A percentile compares a stretch with the other conserved stretches of the same genome.
Conservation (phyloP, 2,888 invertebrate genomes). For the Polymixis lichenea region DNA sequence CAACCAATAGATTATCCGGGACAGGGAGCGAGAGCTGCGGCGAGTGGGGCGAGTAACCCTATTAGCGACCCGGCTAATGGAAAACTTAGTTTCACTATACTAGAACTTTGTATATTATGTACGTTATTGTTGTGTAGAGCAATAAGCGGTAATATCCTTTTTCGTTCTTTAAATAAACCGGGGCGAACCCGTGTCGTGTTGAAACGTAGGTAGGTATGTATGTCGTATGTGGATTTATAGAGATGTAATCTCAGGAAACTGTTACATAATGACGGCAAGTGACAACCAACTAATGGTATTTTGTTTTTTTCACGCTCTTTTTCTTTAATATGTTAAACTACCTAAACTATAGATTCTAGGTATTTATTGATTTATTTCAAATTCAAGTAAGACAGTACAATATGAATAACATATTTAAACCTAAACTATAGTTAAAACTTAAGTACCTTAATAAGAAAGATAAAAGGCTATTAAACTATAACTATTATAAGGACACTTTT, state of each 20-base stretch:
- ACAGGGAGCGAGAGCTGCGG: neutral
- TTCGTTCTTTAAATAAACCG: neutral
- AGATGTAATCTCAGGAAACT: neutral
- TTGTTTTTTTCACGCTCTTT: too few species aligned
- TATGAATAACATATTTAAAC: too few species aligned
- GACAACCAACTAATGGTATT: too few species aligned
- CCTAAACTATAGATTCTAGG: too few species aligned
- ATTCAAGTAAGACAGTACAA: too few species aligned
- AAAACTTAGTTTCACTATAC: slow-evolving; percentile 36
- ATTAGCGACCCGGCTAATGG: slow-evolving; percentile 42
- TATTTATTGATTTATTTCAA: too few species aligned
- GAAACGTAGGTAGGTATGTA: neutral
- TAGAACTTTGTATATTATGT: neutral
- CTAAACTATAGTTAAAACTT: too few species aligned
- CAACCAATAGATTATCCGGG: slow-evolving; percentile 41
- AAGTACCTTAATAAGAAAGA: neutral
- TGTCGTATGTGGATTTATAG: neutral
- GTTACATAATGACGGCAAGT: too few species aligned
- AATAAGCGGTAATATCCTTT: neutral
- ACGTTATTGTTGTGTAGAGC: neutral
- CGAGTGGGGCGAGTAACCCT: slow-evolving; percentile 41
- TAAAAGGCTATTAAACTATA: neutral
- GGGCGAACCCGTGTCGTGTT: too few species aligned
- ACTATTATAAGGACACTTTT: too few species aligned
- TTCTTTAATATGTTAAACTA: too few species aligned